phyloP scores from a whole-genome alignment of 1,140 invertebrate genomes.

The Drosophila sproati region DNA sequence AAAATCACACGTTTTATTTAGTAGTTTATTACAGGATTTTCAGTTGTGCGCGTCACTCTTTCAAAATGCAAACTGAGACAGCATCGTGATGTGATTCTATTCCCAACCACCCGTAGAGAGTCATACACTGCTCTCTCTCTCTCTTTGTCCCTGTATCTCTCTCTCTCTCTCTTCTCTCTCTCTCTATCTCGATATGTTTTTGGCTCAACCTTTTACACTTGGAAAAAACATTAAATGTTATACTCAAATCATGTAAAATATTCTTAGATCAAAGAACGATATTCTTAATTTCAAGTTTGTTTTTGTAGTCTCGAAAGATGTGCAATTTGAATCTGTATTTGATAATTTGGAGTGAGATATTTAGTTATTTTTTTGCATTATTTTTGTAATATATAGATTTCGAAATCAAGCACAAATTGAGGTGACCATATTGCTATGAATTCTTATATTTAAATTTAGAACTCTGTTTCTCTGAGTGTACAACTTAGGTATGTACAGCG shows the following conservation, averaged over 20 bases:
- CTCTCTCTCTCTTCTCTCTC: conserved; percentile 18
- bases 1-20: conserved; percentile 2
- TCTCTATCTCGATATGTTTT: background rate
- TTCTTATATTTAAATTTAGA: no score
- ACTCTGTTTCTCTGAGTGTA: background rate
- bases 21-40: conserved; percentile 51
- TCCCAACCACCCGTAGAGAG: conserved; percentile 16
- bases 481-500: conserved; percentile 3
- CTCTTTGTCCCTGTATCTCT: conserved; percentile 1
- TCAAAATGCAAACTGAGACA: conserved; percentile 62
- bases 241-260: no score
- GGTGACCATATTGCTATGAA: no score
- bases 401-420: no score
- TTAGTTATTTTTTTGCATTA: no score
- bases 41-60: conserved; percentile 52
- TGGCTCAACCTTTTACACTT: no score
- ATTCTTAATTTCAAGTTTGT: no score
- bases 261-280: no score
- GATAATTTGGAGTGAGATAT: no score
- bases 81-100: conserved; percentile 53
- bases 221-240: background rate
- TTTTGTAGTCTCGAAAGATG: no score
- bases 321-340: no score
- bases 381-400: no score
- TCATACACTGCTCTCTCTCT: conserved; percentile 19